Percentiles rank a stretch among this genome's conserved stretches.
Evolutionary conservation across 1,140 invertebrate species (phyloP).

Genomic region (Temnothorax curvispinosus): DNA sequence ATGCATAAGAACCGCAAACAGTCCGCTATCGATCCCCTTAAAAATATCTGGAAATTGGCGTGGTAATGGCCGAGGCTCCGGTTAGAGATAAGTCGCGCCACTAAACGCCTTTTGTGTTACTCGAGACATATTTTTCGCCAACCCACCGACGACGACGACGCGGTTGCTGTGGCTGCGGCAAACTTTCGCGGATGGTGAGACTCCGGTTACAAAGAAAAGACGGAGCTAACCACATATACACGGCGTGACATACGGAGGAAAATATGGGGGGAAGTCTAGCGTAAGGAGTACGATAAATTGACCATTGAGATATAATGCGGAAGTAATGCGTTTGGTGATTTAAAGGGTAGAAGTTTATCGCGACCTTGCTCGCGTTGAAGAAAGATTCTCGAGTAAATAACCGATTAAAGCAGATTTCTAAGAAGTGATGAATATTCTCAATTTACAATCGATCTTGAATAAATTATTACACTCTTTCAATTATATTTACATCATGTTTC

Average conservation of each 20-base stretch:
- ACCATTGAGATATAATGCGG: slow-evolving; percentile 37
- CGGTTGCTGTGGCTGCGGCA: slow-evolving; percentile 10
- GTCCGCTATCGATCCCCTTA: slow-evolving; percentile 62
- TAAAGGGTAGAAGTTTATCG: slow-evolving; percentile 43
- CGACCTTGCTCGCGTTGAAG: slow-evolving; percentile 1
- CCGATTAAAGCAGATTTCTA: not conserved
- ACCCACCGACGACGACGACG: slow-evolving; percentile 35
- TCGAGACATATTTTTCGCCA: slow-evolving; percentile 16
- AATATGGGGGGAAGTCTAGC: slow-evolving; percentile 4
- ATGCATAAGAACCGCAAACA: slow-evolving; percentile 56
- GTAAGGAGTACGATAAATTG: slow-evolving; percentile 25
- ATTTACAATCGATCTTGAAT: not conserved
- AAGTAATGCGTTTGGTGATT: slow-evolving; percentile 34
- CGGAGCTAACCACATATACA: not conserved
- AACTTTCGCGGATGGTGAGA: slow-evolving; percentile 40
- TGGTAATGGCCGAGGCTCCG: slow-evolving; percentile 60
- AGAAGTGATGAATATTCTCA: not conserved
- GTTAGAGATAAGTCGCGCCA: slow-evolving; percentile 38
- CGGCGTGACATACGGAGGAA: not conserved
- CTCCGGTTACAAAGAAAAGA: not conserved
- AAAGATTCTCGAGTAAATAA: slow-evolving; percentile 17
- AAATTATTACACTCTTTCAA: not conserved
- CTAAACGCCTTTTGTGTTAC: slow-evolving; percentile 20
- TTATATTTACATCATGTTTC: not conserved
- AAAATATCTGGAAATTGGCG: slow-evolving; percentile 65